A percentile compares a stretch with the other conserved stretches of the same genome.
phyloP scores from a whole-genome alignment of 2,113 vertebrate genomes.

The Willisornis vidua region DNA sequence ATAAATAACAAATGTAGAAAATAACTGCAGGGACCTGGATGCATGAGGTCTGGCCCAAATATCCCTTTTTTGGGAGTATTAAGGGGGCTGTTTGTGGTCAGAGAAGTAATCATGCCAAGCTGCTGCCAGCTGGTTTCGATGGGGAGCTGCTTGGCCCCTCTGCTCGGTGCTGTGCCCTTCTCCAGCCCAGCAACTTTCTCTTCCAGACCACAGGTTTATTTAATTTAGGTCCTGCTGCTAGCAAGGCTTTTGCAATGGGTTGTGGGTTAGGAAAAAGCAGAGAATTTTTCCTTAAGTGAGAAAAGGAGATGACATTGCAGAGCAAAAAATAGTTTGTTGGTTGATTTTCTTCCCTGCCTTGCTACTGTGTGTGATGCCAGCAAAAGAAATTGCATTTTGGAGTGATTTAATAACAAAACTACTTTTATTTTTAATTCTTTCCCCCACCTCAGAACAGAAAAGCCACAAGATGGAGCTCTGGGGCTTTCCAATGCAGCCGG shows the following conservation, averaged over 20 bases:
- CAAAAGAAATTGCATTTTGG: neutral
- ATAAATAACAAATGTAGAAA: neutral
- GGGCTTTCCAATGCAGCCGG: neutral
- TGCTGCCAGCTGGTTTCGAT: neutral
- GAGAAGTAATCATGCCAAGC: rapidly evolving
- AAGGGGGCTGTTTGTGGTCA: neutral
- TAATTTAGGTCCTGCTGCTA: neutral
- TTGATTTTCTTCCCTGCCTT: neutral
- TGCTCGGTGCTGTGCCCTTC: neutral
- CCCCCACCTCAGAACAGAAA: neutral
- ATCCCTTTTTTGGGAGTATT: neutral
- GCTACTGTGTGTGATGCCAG: neutral
- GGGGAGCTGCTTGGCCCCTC: neutral
- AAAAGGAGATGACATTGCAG: neutral
- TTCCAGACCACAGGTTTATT: constrained; percentile 21
- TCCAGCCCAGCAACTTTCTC: neutral
- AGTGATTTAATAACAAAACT: constrained; percentile 11
- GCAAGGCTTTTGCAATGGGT: neutral
- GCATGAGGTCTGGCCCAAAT: neutral
- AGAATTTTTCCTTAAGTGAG: constrained; percentile 32
- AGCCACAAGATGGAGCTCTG: constrained; percentile 70
- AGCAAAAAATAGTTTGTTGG: neutral
- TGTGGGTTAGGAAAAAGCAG: constrained; percentile 47
- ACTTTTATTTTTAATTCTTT: neutral
- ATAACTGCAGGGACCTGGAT: neutral